Evolutionary conservation across 2,888 invertebrate genomes (phyloP).

Genomic region (Caenorhabditis auriculariae): DNA sequence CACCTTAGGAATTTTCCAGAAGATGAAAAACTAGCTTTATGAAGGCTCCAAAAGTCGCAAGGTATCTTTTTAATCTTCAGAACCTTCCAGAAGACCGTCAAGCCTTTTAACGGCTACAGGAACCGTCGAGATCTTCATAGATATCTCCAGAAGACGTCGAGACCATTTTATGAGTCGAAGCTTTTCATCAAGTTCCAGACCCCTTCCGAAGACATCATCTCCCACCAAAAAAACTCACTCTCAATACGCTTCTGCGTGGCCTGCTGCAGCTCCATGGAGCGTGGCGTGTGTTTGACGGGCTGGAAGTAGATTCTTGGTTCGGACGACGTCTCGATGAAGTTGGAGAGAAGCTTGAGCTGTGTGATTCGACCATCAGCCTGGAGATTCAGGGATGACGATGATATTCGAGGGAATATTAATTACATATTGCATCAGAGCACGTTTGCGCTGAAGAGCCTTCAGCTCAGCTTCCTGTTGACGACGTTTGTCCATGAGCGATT

Average conservation of each 20-base stretch:
- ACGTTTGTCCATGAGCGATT: slow-evolving; percentile 81
- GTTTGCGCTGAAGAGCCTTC: slow-evolving; percentile 83
- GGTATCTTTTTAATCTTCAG: no score
- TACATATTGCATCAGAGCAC: slow-evolving; percentile 57
- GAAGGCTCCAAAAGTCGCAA: no score
- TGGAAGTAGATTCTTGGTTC: slow-evolving; percentile 85
- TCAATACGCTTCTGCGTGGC: slow-evolving; percentile 69
- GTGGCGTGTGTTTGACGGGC: slow-evolving; percentile 78
- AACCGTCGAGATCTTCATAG: no score
- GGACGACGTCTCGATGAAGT: slow-evolving; percentile 83
- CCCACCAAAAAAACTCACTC: slow-evolving; percentile 21
- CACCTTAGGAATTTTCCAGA: no score
- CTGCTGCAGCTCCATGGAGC: slow-evolving; percentile 73
- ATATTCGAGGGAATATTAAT: slow-evolving; percentile 3
- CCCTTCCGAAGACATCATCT: not conserved
- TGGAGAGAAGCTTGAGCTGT: slow-evolving; percentile 74
- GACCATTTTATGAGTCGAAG: no score
- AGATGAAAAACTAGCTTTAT: no score
- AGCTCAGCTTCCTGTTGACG: slow-evolving; percentile 86
- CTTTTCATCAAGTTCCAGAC: no score
- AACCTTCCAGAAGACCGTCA: no score
- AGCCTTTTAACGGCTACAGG: no score
- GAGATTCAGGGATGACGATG: slow-evolving; percentile 5
- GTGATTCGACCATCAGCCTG: slow-evolving; percentile 80
- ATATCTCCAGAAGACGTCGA: no score